phyloP scores from a whole-genome alignment of 2,888 invertebrate species.

The Himalopsyche kuldschensis region DNA sequence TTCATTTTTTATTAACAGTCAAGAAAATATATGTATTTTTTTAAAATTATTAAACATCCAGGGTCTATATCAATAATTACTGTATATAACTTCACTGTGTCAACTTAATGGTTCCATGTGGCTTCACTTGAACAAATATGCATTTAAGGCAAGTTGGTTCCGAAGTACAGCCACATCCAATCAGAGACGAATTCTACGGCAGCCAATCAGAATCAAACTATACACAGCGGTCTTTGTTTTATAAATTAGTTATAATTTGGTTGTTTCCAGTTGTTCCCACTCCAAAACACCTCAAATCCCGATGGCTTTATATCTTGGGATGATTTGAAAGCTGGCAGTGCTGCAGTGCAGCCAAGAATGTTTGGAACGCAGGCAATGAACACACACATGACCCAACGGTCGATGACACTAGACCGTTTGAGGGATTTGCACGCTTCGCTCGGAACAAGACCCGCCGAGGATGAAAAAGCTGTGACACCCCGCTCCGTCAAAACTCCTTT shows the following conservation, averaged over 20 bases:
- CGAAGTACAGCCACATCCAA: too few relatives aligned
- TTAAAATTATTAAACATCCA: too few relatives aligned
- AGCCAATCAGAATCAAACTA: too few relatives aligned
- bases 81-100: too few relatives aligned
- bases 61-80: too few relatives aligned
- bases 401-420: conserved; percentile 71
- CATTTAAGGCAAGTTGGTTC: too few relatives aligned
- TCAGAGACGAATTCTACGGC: too few relatives aligned
- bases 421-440: conserved; percentile 73
- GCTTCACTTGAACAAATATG: too few relatives aligned
- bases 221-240: too few relatives aligned
- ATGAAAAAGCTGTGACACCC: conserved; percentile 63
- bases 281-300: conserved; percentile 44
- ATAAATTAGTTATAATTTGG: too few relatives aligned
- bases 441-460: conserved; percentile 66
- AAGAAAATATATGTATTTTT: too few relatives aligned
- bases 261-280: conserved; percentile 46
- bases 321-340: conserved; percentile 57
- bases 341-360: conserved; percentile 59
- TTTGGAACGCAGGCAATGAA: conserved; percentile 67
- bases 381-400: conserved; percentile 68
- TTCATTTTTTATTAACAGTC: background rate
- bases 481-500: conserved; percentile 65
- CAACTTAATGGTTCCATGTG: too few relatives aligned
- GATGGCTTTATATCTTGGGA: conserved; percentile 58